phyloP scores from a whole-genome alignment of 2,797 vertebrate genomes.

The Gymnoscopelus braueri region DNA sequence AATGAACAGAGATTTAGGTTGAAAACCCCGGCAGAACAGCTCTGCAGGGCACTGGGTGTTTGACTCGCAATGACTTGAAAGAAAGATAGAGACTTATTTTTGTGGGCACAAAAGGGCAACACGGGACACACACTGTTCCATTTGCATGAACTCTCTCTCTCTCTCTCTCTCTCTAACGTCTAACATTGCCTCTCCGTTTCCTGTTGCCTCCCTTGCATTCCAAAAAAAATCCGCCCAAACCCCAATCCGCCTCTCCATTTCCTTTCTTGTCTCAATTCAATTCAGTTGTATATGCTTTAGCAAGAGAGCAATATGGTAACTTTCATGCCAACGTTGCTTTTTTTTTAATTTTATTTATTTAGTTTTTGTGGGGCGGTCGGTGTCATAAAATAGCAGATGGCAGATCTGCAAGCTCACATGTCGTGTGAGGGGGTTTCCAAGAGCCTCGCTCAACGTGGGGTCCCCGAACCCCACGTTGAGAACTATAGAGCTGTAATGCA shows the following conservation, averaged over 20 bases:
- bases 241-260: no score
- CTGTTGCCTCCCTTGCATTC: background rate
- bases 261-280: no score
- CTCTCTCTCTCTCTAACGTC: background rate
- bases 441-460: background rate
- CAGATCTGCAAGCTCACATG: no score
- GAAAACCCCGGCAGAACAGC: background rate
- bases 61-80: constrained; percentile 48
- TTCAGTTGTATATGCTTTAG: no score
- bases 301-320: no score
- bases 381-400: no score
- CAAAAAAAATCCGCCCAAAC: no score
- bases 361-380: no score
- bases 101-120: constrained; percentile 18
- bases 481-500: background rate
- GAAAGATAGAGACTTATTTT: constrained; percentile 28
- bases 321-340: no score
- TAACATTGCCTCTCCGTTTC: background rate
- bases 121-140: constrained; percentile 4
- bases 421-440: constrained; percentile 7
- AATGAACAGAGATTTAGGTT: background rate
- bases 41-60: background rate
- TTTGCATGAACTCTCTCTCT: background rate
- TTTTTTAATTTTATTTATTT: no score
- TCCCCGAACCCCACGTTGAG: background rate